Evolutionary conservation across 2,797 vertebrate species (phyloP).

Genomic region (Muscicapa comitata): DNA sequence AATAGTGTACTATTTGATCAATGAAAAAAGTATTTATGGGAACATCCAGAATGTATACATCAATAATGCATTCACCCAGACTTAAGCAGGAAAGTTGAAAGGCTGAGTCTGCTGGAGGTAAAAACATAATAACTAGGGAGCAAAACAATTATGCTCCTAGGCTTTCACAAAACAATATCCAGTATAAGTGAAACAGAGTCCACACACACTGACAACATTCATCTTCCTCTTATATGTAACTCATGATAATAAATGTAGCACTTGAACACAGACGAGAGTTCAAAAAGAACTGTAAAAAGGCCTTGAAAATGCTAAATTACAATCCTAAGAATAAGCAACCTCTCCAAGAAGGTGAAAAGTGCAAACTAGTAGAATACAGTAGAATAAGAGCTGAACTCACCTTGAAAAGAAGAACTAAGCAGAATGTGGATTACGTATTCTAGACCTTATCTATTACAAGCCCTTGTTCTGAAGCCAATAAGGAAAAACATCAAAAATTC

Average conservation of each 20-base stretch:
- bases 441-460: not conserved
- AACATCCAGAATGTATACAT: not conserved
- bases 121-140: not conserved
- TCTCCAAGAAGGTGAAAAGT: not conserved
- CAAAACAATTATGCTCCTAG: not conserved
- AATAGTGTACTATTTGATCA: not conserved
- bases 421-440: not conserved
- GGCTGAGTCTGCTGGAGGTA: not conserved
- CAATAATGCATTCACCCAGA: not conserved
- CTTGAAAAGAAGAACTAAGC: not conserved
- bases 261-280: not conserved
- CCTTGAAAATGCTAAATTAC: not conserved
- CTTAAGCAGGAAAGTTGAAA: not conserved
- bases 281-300: not conserved
- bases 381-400: not conserved
- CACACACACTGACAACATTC: not conserved
- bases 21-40: not conserved
- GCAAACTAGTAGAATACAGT: not conserved
- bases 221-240: not conserved
- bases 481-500: not conserved
- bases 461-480: not conserved
- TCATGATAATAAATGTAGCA: not conserved
- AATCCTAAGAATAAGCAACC: not conserved
- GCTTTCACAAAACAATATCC: not conserved
- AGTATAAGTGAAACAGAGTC: not conserved